Base-by-base conservation (phyloP, 2,888 invertebrate species). In the Dicyrtomina minuta region DNA sequence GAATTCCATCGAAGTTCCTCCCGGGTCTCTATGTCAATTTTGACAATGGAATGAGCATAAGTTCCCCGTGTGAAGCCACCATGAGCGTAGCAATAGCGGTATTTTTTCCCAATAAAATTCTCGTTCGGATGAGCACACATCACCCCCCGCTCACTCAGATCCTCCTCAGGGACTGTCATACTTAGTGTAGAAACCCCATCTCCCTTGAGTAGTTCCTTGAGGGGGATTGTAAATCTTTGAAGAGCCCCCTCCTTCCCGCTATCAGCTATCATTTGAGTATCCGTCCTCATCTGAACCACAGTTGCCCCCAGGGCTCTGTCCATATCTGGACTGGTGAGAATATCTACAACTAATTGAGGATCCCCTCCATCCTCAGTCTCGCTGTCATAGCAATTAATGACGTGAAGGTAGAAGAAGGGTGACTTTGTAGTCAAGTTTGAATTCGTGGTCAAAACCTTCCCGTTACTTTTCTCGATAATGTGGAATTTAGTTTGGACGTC, bases 361-460 rank as follows among this genome's bases (percentile, higher is more conserved):
- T 74, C 74, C 12, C 78, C 77, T 53, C n/a, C n/a, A n/a, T n/a
- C n/a, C n/a, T n/a, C n/a, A n/a, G n/a, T n/a, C n/a, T n/a, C n/a
- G n/a, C n/a, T n/a, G n/a, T 82, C 82, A 79, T 85, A 85, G 77
- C 82, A 85, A 17, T 84, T 81, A 76, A 86, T 85, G 68, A 84
- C 81, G 74, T 83, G 83, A 74, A 86, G 84, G 79, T 84, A 84
- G 79, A 85, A 85, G 76, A 84, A 83, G n/a, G n/a, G n/a, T n/a
- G n/a, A n/a, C n/a, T n/a, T n/a, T n/a, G n/a, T n/a, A n/a, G n/a
- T n/a, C n/a, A n/a, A n/a, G n/a, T n/a, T n/a, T n/a, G n/a, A n/a
- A n/a, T n/a, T n/a, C n/a, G n/a, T n/a, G n/a, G n/a, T n/a, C n/a
- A n/a, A n/a, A n/a, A n/a, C n/a, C n/a, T n/a, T n/a, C n/a, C n/a